Conservation (phyloP, 2,113 vertebrate species). For the Apeltes quadracus region DNA sequence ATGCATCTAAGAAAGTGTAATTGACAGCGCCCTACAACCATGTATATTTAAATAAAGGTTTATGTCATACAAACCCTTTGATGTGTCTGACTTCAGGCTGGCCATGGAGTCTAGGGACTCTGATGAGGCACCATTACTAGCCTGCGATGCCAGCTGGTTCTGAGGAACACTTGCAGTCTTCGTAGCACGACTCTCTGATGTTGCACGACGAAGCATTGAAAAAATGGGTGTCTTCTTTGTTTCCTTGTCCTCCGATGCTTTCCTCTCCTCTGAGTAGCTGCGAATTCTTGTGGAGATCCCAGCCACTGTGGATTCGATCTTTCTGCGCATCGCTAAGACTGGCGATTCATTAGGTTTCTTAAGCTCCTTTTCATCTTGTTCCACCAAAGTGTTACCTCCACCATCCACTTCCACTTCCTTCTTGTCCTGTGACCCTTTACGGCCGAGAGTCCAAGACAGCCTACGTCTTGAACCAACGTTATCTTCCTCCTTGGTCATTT, state of each 20-base stretch:
- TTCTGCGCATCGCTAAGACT: conserved; percentile 86
- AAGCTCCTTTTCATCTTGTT: conserved; percentile 65
- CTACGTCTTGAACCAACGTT: conserved; percentile 72
- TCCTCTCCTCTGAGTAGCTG: conserved; percentile 87
- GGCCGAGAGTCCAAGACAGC: conserved; percentile 85
- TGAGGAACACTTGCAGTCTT: conserved; percentile 81
- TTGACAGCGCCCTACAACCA: conserved; percentile 8
- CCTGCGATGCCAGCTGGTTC: conserved; percentile 84
- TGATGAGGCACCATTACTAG: conserved; percentile 82
- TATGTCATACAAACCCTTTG: conserved; percentile 59
- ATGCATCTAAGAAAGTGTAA: neutral
- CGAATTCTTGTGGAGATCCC: conserved; percentile 90
- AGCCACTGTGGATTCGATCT: conserved; percentile 92
- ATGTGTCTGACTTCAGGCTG: conserved; percentile 82
- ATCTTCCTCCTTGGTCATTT: conserved; percentile 81
- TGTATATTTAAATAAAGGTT: neutral
- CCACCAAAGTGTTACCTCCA: conserved; percentile 55
- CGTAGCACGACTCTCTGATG: conserved; percentile 88
- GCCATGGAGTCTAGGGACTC: conserved; percentile 93
- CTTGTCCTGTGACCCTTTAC: conserved; percentile 84
- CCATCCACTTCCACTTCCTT: conserved; percentile 83
- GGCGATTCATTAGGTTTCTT: conserved; percentile 85
- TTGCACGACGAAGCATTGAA: conserved; percentile 87
- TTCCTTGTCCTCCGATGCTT: conserved; percentile 76
- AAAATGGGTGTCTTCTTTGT: conserved; percentile 83